These are phyloP conservation scores for Pseudobourletiella spinata DNA, from an alignment of 1,140 invertebrate genomes.

Conservation along the genomic window DNA sequence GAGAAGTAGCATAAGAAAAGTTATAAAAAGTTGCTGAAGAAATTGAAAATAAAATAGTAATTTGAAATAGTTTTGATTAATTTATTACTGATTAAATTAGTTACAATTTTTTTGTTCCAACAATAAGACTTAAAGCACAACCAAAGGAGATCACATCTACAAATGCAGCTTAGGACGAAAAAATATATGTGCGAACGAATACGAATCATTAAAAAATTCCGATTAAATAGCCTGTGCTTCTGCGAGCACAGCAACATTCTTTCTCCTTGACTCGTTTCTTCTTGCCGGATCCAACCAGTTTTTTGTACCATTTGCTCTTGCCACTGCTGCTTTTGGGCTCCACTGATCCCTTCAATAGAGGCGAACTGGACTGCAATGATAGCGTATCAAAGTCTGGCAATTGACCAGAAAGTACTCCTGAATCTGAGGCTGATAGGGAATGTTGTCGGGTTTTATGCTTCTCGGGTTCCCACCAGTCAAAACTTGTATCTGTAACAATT, in stretches of 20 bases:
- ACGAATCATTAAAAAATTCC: not conserved
- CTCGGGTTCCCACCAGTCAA: conserved; percentile 16
- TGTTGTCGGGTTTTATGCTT: not conserved
- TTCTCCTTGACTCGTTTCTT: conserved; percentile 10
- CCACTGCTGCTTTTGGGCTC: not conserved
- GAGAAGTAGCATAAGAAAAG: no score
- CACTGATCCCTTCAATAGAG: not conserved
- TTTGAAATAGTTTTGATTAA: not conserved
- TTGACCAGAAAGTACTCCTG: not conserved
- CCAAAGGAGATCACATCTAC: no score
- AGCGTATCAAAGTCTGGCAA: conserved; percentile 10
- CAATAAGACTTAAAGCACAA: no score
- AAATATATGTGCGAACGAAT: not conserved
- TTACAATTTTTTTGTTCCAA: no score
- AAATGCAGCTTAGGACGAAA: no score
- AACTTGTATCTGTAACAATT: not conserved
- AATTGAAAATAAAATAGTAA: no score
- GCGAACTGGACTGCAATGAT: conserved; percentile 14
- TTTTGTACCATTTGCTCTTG: conserved; percentile 19
- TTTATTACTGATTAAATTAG: not conserved
- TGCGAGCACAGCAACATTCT: not conserved
- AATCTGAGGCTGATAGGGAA: not conserved
- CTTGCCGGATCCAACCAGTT: conserved; percentile 6
- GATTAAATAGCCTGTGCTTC: not conserved
- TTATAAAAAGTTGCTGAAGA: no score